These are phyloP conservation scores for Bimastos eiseni DNA, from an alignment of 2,888 invertebrate genomes.

Conservation along the genomic window DNA sequence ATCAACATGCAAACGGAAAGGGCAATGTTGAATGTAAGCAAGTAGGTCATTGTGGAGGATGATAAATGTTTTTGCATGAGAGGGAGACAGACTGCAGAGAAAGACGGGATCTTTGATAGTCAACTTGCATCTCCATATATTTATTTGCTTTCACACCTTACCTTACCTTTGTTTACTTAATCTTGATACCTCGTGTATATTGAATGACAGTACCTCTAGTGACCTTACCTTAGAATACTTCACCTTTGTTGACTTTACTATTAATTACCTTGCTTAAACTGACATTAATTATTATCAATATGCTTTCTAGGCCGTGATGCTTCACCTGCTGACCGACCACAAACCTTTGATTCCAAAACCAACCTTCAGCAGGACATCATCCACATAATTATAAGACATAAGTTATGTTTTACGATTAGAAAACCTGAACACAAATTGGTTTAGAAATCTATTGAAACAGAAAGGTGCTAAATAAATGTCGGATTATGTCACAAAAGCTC, in stretches of 20 bases:
- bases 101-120: background rate
- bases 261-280: background rate
- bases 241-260: background rate
- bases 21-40: too few relatives aligned
- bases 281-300: background rate
- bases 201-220: too few relatives aligned
- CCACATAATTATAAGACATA: background rate
- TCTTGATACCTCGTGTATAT: too few relatives aligned
- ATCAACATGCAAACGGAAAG: too few relatives aligned
- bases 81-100: background rate
- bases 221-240: background rate
- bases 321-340: background rate
- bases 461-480: background rate
- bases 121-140: background rate
- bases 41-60: too few relatives aligned
- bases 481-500: background rate
- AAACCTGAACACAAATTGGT: background rate
- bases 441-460: background rate
- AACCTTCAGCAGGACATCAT: background rate
- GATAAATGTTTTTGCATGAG: too few relatives aligned
- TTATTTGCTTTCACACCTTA: background rate
- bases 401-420: background rate
- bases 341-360: background rate
- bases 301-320: conserved; percentile 1
- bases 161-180: background rate